Percentiles rank a stretch among this genome's conserved stretches.
Evolutionary conservation across 1,140 invertebrate species (phyloP).

Genomic region (Lucilia cuprina): DNA sequence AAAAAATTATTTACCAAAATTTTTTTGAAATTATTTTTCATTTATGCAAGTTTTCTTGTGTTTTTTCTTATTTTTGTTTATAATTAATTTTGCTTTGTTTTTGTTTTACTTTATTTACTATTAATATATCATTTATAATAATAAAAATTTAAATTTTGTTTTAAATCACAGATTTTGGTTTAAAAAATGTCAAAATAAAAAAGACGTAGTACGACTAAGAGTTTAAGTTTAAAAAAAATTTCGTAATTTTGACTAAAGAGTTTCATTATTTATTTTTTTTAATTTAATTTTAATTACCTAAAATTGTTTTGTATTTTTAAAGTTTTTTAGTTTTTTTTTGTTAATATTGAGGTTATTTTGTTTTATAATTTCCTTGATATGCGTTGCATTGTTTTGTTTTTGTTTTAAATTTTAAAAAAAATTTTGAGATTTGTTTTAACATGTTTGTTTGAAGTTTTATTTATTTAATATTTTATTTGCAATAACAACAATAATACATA

Average conservation of each 20-base stretch:
- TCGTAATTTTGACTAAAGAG: constrained; percentile 59
- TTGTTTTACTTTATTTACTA: not conserved
- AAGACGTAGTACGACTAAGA: constrained; percentile 47
- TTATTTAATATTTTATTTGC: not conserved
- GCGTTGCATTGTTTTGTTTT: constrained; percentile 51
- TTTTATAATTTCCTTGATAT: constrained; percentile 51
- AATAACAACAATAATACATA: constrained; percentile 15
- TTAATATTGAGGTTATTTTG: constrained; percentile 30
- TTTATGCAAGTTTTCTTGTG: not conserved
- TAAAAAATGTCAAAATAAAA: constrained; percentile 57
- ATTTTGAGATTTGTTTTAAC: constrained; percentile 35
- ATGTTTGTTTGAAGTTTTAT: not conserved
- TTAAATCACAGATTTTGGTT: constrained; percentile 62
- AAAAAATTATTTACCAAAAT: constrained; percentile 1
- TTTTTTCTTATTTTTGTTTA: not conserved
- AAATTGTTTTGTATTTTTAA: constrained; percentile 41
- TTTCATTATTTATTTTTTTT: constrained; percentile 51
- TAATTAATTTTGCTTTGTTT: not conserved
- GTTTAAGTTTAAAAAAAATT: constrained; percentile 40
- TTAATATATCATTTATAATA: constrained; percentile 8
- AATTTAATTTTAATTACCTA: constrained; percentile 59
- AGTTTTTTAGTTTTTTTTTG: constrained; percentile 37
- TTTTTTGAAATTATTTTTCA: not conserved
- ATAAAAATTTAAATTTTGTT: constrained; percentile 59
- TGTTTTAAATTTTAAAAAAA: not conserved